Conservation (phyloP, 2,113 vertebrate genomes). For the Brevimyrus niger region DNA sequence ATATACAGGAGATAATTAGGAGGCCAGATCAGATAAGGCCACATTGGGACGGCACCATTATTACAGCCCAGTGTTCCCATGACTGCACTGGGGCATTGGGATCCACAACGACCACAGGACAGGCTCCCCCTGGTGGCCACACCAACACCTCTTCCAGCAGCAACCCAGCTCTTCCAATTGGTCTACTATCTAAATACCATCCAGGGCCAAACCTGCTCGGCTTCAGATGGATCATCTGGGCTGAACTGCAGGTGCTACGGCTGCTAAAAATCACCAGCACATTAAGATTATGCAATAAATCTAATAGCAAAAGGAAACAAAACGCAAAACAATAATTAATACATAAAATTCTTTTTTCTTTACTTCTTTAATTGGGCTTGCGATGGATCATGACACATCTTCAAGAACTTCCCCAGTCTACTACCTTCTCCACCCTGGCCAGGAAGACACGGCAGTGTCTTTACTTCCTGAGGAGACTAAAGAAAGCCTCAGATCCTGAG, state of each 20-base stretch:
- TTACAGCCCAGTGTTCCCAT: neutral
- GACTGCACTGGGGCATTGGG: neutral
- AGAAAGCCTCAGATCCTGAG: neutral
- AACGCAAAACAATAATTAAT: neutral
- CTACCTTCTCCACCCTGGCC: neutral
- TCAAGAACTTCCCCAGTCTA: neutral
- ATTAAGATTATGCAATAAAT: neutral
- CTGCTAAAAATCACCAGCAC: neutral
- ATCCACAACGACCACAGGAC: neutral
- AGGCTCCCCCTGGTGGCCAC: neutral
- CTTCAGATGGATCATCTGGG: neutral
- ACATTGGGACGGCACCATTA: neutral
- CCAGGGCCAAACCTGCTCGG: neutral
- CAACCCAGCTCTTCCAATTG: neutral
- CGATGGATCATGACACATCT: too few species aligned
- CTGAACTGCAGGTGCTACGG: neutral
- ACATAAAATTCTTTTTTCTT: neutral
- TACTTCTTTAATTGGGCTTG: neutral
- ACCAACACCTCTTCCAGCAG: neutral
- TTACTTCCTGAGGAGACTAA: neutral
- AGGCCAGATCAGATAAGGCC: neutral
- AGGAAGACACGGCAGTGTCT: neutral
- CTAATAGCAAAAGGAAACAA: neutral
- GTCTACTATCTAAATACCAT: neutral
- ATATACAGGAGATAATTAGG: neutral